phyloP scores from a whole-genome alignment of 37 sponge, comb jelly and placozoan species.

The Agelas oroides region DNA sequence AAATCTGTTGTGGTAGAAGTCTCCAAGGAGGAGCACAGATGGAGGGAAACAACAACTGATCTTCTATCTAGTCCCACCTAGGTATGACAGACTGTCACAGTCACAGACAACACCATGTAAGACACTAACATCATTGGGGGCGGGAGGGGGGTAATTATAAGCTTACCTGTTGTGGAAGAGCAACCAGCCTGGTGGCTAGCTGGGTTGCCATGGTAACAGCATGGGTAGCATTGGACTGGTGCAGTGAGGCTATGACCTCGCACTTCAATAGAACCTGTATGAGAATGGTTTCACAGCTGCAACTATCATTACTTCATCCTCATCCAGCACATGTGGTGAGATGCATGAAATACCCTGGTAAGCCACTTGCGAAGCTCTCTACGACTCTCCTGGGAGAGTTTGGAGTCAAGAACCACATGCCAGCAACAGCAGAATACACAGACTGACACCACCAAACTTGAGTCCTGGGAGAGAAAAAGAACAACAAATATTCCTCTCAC shows the following conservation, averaged over 20 bases:
- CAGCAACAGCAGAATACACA: conserved; percentile 19
- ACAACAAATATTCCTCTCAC: too few species aligned
- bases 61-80: background rate
- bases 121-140: too few species aligned
- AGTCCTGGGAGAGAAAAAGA: background rate
- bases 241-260: background rate
- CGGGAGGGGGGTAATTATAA: too few species aligned
- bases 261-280: conserved; percentile 18
- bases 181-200: background rate
- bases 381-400: conserved; percentile 16
- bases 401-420: conserved; percentile 25
- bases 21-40: conserved; percentile 1
- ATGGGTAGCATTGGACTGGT: background rate
- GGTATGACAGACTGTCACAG: background rate
- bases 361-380: conserved; percentile 12
- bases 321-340: too few species aligned
- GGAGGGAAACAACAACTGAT: background rate
- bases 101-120: too few species aligned
- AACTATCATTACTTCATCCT: too few species aligned
- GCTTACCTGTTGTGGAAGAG: conserved; percentile 38
- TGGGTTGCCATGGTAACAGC: conserved; percentile 14
- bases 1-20: too few species aligned
- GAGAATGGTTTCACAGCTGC: background rate
- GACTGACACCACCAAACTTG: background rate
- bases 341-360: conserved; percentile 34